phyloP scores from a whole-genome alignment of 2,888 invertebrate species.

The Aromia moschata region DNA sequence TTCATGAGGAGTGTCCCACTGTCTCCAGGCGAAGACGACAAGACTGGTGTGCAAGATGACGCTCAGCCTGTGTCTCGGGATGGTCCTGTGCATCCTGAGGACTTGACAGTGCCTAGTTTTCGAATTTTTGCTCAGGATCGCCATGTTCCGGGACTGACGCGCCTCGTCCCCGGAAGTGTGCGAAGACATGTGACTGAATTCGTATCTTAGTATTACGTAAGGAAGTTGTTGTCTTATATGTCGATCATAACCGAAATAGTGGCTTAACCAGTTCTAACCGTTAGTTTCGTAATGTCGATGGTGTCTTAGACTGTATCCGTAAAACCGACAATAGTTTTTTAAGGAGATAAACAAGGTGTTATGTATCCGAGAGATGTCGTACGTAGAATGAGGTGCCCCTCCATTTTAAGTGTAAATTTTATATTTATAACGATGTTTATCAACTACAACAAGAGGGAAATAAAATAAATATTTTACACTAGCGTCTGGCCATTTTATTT shows the following conservation, averaged over 20 bases:
- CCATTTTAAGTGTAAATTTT: conserved; percentile 54
- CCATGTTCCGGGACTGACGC: conserved; percentile 13
- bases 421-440: conserved; percentile 53
- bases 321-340: conserved; percentile 32
- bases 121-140: conserved; percentile 27
- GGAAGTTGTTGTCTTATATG: conserved; percentile 35
- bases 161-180: not conserved
- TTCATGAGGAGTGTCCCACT: conserved; percentile 18
- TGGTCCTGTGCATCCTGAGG: conserved; percentile 1
- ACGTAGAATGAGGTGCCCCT: conserved; percentile 48
- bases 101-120: conserved; percentile 33
- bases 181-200: conserved; percentile 37
- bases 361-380: conserved; percentile 26
- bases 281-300: conserved; percentile 44
- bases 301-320: conserved; percentile 22
- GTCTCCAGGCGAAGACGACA: not conserved
- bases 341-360: conserved; percentile 13
- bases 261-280: conserved; percentile 47
- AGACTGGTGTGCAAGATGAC: conserved; percentile 15
- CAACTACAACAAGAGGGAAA: conserved; percentile 38
- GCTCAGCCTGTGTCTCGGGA: conserved; percentile 14
- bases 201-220: conserved; percentile 9
- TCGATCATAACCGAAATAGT: conserved; percentile 50
- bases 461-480: conserved; percentile 54
- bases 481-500: conserved; percentile 19